These are phyloP conservation scores for Tethea ocularis DNA, from an alignment of 2,888 invertebrate genomes.

Conservation along the genomic window DNA sequence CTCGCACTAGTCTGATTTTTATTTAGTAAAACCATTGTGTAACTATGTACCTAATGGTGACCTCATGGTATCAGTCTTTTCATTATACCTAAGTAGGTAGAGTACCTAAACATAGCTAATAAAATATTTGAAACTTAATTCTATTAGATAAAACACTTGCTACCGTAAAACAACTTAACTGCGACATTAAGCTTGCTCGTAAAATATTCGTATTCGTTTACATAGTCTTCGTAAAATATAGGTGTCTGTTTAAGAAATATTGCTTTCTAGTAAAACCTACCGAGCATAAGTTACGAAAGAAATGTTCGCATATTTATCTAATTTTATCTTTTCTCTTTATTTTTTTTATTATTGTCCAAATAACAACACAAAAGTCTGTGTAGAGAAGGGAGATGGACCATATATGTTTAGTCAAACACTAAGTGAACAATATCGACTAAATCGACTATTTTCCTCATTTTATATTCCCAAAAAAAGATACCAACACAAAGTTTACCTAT, in stretches of 20 bases:
- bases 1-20: too few species aligned
- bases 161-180: conserved; percentile 34
- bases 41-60: too few species aligned
- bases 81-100: conserved; percentile 6
- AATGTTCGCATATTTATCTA: too few species aligned
- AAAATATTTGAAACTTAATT: conserved; percentile 21
- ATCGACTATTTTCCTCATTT: not conserved
- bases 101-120: conserved; percentile 16
- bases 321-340: too few species aligned
- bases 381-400: too few species aligned
- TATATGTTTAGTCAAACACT: too few species aligned
- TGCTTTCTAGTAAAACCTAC: not conserved
- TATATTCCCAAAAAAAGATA: not conserved
- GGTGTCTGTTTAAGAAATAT: not conserved
- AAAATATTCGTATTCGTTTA: conserved; percentile 21
- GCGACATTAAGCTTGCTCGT: conserved; percentile 32
- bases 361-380: too few species aligned
- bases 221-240: not conserved
- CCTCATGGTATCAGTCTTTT: too few species aligned
- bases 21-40: too few species aligned
- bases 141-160: conserved; percentile 33
- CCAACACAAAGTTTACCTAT: not conserved
- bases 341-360: too few species aligned
- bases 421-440: too few species aligned
- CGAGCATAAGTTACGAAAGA: not conserved